These are phyloP conservation scores for Lytechinus pictus DNA, from an alignment of 35 echinoderm and acorn worm species.

Conservation along the genomic window DNA sequence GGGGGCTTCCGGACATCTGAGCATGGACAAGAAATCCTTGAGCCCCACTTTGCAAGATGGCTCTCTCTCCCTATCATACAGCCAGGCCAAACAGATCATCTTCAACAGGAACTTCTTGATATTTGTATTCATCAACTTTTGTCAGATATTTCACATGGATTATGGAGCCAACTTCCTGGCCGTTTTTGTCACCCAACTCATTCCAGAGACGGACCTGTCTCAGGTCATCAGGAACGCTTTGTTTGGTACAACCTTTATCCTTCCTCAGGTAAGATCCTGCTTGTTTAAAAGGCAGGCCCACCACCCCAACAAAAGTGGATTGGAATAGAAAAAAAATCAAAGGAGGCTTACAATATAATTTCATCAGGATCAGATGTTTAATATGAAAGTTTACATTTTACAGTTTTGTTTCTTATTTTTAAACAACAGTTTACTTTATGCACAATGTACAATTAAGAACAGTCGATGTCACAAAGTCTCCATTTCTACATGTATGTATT, in stretches of 20 bases:
- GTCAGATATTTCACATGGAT: conserved; percentile 77
- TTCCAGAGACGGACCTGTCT: conserved; percentile 65
- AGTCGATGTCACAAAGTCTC: no score
- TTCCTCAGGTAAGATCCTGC: conserved; percentile 74
- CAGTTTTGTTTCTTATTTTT: no score
- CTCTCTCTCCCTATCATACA: conserved; percentile 26
- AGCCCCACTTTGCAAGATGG: neutral
- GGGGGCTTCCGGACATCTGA: neutral
- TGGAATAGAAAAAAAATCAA: no score
- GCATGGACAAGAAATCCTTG: neutral
- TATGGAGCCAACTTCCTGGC: conserved; percentile 81
- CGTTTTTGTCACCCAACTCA: conserved; percentile 85
- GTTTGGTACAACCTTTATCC: conserved; percentile 81
- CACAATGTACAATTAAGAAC: no score
- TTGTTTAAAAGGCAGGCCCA: no score
- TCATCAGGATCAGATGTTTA: no score
- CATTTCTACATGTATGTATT: no score
- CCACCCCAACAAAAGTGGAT: no score
- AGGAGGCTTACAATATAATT: no score
- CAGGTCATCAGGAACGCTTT: conserved; percentile 60
- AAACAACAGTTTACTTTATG: no score
- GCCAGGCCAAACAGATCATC: conserved; percentile 78
- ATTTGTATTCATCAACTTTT: conserved; percentile 90
- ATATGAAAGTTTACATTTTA: no score
- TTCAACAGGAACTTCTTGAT: conserved; percentile 70